Percentiles rank a stretch among this genome's conserved stretches.
phyloP scores from a whole-genome alignment of 2,113 vertebrate species.

The Tychaedon coryphoeus region DNA sequence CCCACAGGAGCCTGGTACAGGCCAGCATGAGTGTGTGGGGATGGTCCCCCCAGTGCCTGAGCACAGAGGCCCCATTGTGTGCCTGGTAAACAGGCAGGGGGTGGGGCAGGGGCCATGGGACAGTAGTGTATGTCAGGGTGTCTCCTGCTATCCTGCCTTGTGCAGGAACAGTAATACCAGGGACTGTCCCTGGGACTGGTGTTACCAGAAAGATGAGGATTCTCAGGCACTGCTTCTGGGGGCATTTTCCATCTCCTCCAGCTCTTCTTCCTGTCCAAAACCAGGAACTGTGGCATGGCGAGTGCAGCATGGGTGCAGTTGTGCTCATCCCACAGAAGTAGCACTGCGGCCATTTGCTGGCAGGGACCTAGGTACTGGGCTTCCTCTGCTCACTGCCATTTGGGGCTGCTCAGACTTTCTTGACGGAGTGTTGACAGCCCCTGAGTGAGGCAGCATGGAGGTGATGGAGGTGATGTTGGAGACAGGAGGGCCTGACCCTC shows the following conservation, averaged over 20 bases:
- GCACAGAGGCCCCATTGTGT: slow-evolving; percentile 43
- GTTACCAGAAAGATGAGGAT: background rate
- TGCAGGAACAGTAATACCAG: background rate
- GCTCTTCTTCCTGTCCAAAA: background rate
- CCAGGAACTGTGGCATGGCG: background rate
- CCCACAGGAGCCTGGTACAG: slow-evolving; percentile 27
- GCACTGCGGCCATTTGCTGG: fast-evolving
- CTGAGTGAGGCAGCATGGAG: background rate
- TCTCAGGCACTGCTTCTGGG: background rate
- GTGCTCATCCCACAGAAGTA: background rate
- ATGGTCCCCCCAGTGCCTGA: background rate
- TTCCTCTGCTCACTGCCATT: background rate
- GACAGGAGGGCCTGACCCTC: background rate
- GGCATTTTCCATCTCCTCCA: background rate
- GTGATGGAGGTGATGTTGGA: too few species aligned
- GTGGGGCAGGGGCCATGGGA: background rate
- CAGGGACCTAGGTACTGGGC: fast-evolving
- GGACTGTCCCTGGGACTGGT: background rate
- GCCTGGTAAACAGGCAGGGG: slow-evolving; percentile 42
- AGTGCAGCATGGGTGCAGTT: background rate
- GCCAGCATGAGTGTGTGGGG: background rate
- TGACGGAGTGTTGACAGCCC: background rate
- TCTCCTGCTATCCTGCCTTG: background rate
- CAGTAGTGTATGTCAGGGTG: background rate
- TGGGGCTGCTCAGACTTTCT: background rate